Evolutionary conservation across 2,888 invertebrate genomes (phyloP).

Genomic region (Pandemis heparana): DNA sequence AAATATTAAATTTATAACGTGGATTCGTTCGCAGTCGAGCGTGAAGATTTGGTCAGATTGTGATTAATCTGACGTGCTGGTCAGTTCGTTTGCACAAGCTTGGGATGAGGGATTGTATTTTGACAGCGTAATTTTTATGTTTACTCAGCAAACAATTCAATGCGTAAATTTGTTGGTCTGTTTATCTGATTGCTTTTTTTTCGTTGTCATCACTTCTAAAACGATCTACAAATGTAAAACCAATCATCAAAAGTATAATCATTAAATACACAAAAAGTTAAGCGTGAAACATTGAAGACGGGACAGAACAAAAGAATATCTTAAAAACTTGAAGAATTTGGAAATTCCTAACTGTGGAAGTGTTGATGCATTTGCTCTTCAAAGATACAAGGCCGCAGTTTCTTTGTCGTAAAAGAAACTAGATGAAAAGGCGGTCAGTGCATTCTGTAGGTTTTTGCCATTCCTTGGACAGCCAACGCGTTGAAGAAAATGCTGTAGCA

Average conservation of each 20-base stretch:
- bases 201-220: background rate
- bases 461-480: constrained; percentile 50
- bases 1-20: constrained; percentile 24
- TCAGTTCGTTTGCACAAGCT: background rate
- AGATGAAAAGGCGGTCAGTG: constrained; percentile 69
- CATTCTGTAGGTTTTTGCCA: constrained; percentile 68
- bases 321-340: background rate
- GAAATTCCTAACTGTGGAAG: background rate
- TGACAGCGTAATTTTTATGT: background rate
- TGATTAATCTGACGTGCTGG: background rate
- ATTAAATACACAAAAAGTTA: background rate
- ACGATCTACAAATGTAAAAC: background rate
- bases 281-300: background rate
- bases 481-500: background rate
- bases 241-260: background rate
- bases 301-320: background rate
- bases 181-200: background rate
- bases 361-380: constrained; percentile 26
- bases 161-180: background rate
- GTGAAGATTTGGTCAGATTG: constrained; percentile 14
- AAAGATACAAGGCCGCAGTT: constrained; percentile 44
- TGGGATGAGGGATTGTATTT: background rate
- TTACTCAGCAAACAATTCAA: background rate
- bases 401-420: constrained; percentile 54
- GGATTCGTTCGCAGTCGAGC: constrained; percentile 11